A percentile compares a stretch with the other conserved stretches of the same genome.
Conservation (phyloP, 92 coral and sea anemone species). For the Metridium senile region DNA sequence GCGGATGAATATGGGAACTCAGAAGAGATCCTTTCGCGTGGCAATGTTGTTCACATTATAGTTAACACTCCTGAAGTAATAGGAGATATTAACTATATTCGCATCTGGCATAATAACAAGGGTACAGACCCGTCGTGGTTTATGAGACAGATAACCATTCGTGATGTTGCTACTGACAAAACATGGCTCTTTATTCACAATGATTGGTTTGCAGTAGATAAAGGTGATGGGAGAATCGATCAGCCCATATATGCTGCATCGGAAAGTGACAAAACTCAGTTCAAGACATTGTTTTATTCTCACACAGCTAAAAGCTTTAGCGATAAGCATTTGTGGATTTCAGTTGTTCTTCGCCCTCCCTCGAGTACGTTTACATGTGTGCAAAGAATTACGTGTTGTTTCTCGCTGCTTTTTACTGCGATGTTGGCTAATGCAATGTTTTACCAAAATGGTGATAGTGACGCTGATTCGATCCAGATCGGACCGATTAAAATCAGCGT, state of each 20-base stretch:
- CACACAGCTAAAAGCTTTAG: conserved; percentile 36
- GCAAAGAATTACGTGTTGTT: conserved; percentile 73
- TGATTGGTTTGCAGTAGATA: conserved; percentile 87
- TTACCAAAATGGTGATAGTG: conserved; percentile 50
- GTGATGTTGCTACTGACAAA: conserved; percentile 62
- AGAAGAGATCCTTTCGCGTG: conserved; percentile 51
- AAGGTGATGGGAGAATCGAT: conserved; percentile 75
- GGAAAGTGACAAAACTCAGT: conserved; percentile 58
- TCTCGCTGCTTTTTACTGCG: conserved; percentile 71
- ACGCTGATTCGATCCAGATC: conserved; percentile 47
- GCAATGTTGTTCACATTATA: conserved; percentile 63
- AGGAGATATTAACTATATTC: conserved; percentile 66
- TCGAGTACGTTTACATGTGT: conserved; percentile 73
- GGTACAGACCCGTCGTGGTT: conserved; percentile 80
- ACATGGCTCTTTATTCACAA: conserved; percentile 72
- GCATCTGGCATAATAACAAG: conserved; percentile 84
- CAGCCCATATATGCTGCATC: conserved; percentile 51
- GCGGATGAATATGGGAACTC: conserved; percentile 40
- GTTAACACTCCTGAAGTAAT: conserved; percentile 47
- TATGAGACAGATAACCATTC: conserved; percentile 63
- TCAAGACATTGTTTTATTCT: conserved; percentile 64
- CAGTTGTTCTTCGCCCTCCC: conserved; percentile 74
- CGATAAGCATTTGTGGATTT: conserved; percentile 82
- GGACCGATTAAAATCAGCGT: conserved; percentile 70
- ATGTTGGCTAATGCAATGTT: conserved; percentile 98